Conservation (phyloP, 2,888 invertebrate genomes). For the Icerya purchasi region DNA sequence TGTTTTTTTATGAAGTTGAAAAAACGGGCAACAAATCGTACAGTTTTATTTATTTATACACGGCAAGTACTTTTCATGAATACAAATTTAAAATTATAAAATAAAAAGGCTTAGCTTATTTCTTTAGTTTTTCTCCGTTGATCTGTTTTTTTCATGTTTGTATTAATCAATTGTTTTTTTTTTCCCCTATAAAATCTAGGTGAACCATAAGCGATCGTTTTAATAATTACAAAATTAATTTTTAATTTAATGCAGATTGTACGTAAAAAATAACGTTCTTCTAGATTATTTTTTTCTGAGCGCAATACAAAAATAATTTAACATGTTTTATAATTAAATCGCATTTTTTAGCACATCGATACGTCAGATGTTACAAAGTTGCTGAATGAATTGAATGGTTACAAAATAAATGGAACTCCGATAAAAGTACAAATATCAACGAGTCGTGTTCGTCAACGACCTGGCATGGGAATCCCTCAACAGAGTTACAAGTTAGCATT, state of each 20-base stretch:
- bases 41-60: too few species aligned
- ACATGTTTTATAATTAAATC: slow-evolving; percentile 14
- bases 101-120: too few species aligned
- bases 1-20: too few species aligned
- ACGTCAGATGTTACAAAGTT: slow-evolving; percentile 73
- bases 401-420: slow-evolving; percentile 62
- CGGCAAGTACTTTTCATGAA: too few species aligned
- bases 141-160: too few species aligned
- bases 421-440: slow-evolving; percentile 83
- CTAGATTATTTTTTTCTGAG: too few species aligned
- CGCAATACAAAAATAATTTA: too few species aligned
- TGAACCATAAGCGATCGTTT: not conserved
- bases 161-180: too few species aligned
- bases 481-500: slow-evolving; percentile 74
- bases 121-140: too few species aligned
- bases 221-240: not conserved
- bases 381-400: slow-evolving; percentile 78
- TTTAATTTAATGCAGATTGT: not conserved
- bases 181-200: too few species aligned
- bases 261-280: not conserved
- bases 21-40: too few species aligned
- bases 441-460: slow-evolving; percentile 78
- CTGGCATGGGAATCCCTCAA: slow-evolving; percentile 92
- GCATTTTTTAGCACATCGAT: slow-evolving; percentile 53
- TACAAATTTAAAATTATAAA: too few species aligned